A percentile compares a stretch with the other conserved stretches of the same genome.
Evolutionary conservation across 2,113 vertebrate species (phyloP).

Genomic region (Nycticorax nycticorax): DNA sequence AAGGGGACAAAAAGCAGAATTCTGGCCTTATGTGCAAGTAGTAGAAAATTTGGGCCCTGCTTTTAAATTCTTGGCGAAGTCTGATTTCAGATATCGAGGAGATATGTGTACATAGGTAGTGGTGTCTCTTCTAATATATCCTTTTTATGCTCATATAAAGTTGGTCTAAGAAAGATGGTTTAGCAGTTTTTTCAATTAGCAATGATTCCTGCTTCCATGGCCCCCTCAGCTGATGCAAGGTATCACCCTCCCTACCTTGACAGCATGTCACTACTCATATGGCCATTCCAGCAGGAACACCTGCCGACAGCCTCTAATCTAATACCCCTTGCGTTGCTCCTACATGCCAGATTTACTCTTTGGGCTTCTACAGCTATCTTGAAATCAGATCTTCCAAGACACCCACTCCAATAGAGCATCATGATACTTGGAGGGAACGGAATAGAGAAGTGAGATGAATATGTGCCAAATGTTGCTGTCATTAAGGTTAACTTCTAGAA

Average conservation of each 20-base stretch:
- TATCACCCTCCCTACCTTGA: background rate
- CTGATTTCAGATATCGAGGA: background rate
- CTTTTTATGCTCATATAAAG: background rate
- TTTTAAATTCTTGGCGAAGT: background rate
- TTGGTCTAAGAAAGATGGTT: background rate
- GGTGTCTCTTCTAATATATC: background rate
- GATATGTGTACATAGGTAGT: background rate
- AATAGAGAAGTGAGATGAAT: background rate
- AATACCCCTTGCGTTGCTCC: background rate
- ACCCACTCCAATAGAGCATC: background rate
- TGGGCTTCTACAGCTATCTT: background rate
- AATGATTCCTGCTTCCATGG: background rate
- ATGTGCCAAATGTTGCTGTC: background rate
- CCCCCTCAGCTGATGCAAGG: background rate
- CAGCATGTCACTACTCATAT: background rate
- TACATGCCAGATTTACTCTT: background rate
- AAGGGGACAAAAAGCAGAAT: background rate
- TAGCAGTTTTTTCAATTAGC: background rate
- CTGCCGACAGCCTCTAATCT: slow-evolving; percentile 1
- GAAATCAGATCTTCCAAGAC: background rate
- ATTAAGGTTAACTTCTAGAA: background rate
- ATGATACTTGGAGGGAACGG: background rate
- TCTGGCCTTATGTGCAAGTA: background rate
- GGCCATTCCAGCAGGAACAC: background rate
- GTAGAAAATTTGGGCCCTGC: background rate